Conservation (phyloP, 2,888 invertebrate species). For the Ennomos fuscantarius region DNA sequence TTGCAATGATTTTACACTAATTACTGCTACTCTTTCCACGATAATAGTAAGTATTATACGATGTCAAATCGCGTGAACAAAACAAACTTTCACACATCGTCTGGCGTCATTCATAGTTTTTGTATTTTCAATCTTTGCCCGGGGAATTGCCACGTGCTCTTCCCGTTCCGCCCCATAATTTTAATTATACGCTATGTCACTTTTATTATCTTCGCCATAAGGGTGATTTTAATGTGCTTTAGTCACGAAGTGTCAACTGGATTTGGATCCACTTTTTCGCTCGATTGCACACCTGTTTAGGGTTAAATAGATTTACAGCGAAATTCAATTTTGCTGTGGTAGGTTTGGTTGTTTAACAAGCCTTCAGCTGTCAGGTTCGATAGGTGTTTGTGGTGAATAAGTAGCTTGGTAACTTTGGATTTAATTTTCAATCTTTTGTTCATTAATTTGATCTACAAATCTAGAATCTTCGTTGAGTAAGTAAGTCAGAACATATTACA, state of each 20-base stretch:
- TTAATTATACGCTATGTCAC: conserved; percentile 37
- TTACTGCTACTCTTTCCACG: conserved; percentile 18
- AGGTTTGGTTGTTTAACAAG: conserved; percentile 32
- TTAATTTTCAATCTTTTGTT: conserved; percentile 4
- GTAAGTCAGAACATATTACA: no score
- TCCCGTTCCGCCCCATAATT: conserved; percentile 45
- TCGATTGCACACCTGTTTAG: conserved; percentile 72
- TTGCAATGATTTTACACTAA: background rate
- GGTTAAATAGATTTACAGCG: conserved; percentile 42
- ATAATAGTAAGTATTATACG: conserved; percentile 14
- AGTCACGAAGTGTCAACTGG: conserved; percentile 72
- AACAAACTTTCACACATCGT: conserved; percentile 54
- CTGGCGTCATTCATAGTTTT: conserved; percentile 53
- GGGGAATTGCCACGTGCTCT: conserved; percentile 58
- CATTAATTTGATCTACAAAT: background rate
- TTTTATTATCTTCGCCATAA: conserved; percentile 36
- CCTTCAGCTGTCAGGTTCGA: conserved; percentile 29
- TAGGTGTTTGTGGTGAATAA: conserved; percentile 24
- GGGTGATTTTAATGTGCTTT: conserved; percentile 57
- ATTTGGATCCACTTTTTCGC: conserved; percentile 74
- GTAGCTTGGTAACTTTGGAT: conserved; percentile 12
- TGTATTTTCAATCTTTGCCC: conserved; percentile 51
- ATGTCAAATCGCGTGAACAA: conserved; percentile 37
- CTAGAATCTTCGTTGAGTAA: background rate
- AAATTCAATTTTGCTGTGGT: conserved; percentile 39